Conservation (phyloP, 2,797 vertebrate genomes). For the Tinamus major region DNA sequence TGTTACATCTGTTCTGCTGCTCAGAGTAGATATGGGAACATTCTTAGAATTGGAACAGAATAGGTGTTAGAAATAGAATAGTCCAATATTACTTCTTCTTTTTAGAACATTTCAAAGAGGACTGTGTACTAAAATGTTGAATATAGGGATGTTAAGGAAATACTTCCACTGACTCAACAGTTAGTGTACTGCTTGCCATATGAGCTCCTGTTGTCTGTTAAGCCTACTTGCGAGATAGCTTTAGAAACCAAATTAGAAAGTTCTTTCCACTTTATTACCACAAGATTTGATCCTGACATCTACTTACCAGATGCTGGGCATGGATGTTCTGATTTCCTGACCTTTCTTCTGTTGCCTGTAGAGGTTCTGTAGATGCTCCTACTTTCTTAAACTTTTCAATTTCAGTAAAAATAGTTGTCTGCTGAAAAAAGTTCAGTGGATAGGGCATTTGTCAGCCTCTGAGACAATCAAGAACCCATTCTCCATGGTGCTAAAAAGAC, state of each 20-base stretch:
- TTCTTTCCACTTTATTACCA: neutral
- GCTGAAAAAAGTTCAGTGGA: neutral
- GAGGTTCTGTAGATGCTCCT: neutral
- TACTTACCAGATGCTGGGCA: neutral
- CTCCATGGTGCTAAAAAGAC: neutral
- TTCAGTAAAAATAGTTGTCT: neutral
- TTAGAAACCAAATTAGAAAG: conserved; percentile 3
- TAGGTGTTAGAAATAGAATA: conserved; percentile 25
- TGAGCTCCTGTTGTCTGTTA: conserved; percentile 6
- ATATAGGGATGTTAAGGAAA: conserved; percentile 4
- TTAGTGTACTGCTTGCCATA: neutral
- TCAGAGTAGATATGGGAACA: neutral
- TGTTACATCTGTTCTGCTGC: neutral
- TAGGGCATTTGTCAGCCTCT: neutral
- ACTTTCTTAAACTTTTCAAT: neutral
- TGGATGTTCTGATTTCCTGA: neutral
- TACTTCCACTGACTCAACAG: conserved; percentile 36
- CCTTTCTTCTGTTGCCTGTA: neutral
- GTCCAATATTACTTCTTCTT: conserved; percentile 18
- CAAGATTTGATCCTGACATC: neutral
- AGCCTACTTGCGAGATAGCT: neutral
- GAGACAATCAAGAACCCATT: neutral
- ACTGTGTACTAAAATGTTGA: neutral
- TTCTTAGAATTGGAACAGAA: conserved; percentile 10
- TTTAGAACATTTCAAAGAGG: conserved; percentile 26